Base-by-base conservation (phyloP, 2,888 invertebrate genomes). In the Tribolium freemani region DNA sequence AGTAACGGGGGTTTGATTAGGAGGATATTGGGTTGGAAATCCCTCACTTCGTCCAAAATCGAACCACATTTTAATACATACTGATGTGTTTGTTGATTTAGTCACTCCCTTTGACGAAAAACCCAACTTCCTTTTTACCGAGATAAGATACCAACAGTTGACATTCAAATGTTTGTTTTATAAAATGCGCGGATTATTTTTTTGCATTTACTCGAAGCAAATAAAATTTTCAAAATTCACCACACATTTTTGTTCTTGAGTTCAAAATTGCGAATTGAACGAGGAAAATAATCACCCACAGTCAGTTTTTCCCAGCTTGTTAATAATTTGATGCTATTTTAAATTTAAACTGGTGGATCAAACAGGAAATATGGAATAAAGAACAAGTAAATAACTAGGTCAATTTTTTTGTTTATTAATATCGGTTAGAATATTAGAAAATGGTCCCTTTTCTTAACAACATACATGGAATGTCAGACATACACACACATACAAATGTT, bases 21-120 rank as follows among this genome's bases (percentile, higher is more conserved):
- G 77, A 0, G 75, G 72, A 76, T 87, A 88, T 72, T 83, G 84
- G 0, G 87, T 83, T 0, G 88, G 88, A 77, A 86, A 88, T 1
- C 84, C 83, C 69, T 87, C 86, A 0, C 72, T 58, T 70, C 88
- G 81, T 51, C 84, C 83, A 8, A 82, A 84, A 76, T 79, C 79
- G 74, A 84, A 84, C 75, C 75, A 82, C 84, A 84, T 84, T 67
- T 78, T 72, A 9, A 16, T 26, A 16, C 30, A 38, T 16, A 46
- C 61, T 16, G 16, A 5, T 3, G 6, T n/a, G 44, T 21, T n/a
- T 51, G 46, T 38, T 44, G 21, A 63, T 16, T 13, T 5, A 8
- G 38, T 26, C 56, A 26, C 16, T 46, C 46, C 51, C 13, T 11
- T 38, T 11, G 1, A 20, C 26, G 60, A 21, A 48, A 71, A 71